Base-by-base conservation (phyloP, 2,113 vertebrate genomes). In the Aspidoscelis tigris region DNA sequence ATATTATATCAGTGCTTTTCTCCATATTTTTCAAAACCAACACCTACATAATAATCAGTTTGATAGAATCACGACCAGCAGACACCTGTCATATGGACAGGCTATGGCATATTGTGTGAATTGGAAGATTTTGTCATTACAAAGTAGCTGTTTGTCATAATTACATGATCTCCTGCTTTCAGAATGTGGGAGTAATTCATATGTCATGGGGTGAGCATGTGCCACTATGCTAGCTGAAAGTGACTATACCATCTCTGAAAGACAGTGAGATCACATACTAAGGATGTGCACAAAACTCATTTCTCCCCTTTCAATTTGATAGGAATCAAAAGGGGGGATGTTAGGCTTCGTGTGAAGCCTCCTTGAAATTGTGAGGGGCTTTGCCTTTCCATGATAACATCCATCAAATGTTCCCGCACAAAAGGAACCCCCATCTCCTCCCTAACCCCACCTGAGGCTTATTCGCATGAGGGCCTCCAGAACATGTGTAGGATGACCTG, bases 61-160 rank as follows among this genome's bases (percentile, higher is more conserved):
- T 53, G 43, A 26, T 64, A n/a, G 12, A 80, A 85, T 65, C 61
- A 53, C 14, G 44, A 85, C 77, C 73, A 79, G 43, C 69, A 50
- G 33, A 78, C 58, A 4, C 66, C 72, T 83, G 44, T 66, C 76
- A 73, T 65, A 33, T 44, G 41, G 55, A 26, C 55, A 72, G 20
- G 22, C 70, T 64, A 41, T 74, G 21, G 33, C 44, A 73, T 85
- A 21, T 74, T 80, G 70, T 74, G 78, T 22, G 39, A 69, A 55
- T 55, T 70, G 77, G 70, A 80, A 85, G n/a, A 26, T 22, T 66
- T 39, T 43, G 58, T 44, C 55, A n/a, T 53, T 64, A 72, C n/a
- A 72, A 47, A 78, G 24, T 69, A 71, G n/a, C 68, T 84, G 41
- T 18, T 33, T 84, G 18, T 43, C 47, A 70, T 41, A 24, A 76